A percentile compares a stretch with the other conserved stretches of the same genome.
These are phyloP conservation scores for Notarius quadriscutis DNA, from an alignment of 2,113 vertebrate genomes.

Conservation along the genomic window DNA sequence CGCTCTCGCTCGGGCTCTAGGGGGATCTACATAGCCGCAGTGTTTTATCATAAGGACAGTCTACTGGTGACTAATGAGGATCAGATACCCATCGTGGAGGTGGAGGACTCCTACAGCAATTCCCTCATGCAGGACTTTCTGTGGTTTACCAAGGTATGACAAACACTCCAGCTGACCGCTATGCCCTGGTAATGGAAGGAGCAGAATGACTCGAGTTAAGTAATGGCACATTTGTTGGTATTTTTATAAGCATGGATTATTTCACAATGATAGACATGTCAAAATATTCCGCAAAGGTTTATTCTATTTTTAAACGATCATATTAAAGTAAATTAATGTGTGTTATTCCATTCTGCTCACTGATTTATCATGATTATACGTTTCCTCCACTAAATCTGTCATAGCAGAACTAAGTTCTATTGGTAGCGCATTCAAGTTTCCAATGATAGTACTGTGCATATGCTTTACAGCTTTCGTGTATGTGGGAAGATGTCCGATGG, in stretches of 20 bases:
- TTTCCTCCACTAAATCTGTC: neutral
- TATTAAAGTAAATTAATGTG: slow-evolving; percentile 11
- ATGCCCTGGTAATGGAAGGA: slow-evolving; percentile 38
- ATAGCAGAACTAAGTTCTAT: neutral
- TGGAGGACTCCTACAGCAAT: slow-evolving; percentile 91
- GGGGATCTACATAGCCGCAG: slow-evolving; percentile 90
- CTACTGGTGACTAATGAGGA: slow-evolving; percentile 95
- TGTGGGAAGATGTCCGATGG: slow-evolving; percentile 98
- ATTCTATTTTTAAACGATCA: slow-evolving; percentile 20
- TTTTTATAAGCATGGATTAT: slow-evolving; percentile 33
- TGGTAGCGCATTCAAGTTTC: neutral
- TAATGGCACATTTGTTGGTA: slow-evolving; percentile 37
- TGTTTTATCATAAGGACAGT: slow-evolving; percentile 95
- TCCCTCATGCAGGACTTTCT: slow-evolving; percentile 95
- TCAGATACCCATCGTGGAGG: slow-evolving; percentile 97
- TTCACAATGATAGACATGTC: slow-evolving; percentile 13
- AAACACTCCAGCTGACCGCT: slow-evolving; percentile 44
- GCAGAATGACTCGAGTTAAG: slow-evolving; percentile 33
- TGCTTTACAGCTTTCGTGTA: slow-evolving; percentile 88
- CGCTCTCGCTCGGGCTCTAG: slow-evolving; percentile 68
- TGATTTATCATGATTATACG: neutral
- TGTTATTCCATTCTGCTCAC: neutral
- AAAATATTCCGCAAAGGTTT: neutral
- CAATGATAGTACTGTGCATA: slow-evolving; percentile 5
- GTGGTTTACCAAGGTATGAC: slow-evolving; percentile 94